Percentiles rank a stretch among this genome's conserved stretches.
Evolutionary conservation across 2,113 vertebrate species (phyloP).

Genomic region (Ptilorrhoa leucosticta): DNA sequence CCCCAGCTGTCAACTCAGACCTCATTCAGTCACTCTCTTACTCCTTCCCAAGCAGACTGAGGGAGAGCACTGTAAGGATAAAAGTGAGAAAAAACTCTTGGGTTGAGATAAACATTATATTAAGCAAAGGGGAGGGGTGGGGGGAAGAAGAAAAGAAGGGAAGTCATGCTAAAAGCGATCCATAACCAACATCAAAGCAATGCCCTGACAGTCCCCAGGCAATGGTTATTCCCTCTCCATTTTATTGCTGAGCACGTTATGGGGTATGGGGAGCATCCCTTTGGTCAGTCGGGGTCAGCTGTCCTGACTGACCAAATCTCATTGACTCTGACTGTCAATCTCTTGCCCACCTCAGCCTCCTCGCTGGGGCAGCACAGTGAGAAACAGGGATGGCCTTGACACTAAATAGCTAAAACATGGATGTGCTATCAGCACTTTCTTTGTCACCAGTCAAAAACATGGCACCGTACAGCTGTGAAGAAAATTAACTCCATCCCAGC

Average conservation of each 20-base stretch:
- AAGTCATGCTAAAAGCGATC: neutral
- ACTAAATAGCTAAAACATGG: fast-evolving
- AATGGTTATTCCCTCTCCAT: fast-evolving
- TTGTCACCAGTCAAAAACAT: neutral
- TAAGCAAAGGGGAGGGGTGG: neutral
- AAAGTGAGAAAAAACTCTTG: neutral
- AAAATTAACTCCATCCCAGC: neutral
- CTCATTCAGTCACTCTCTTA: neutral
- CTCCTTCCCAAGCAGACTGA: neutral
- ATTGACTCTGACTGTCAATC: neutral
- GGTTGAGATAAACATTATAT: neutral
- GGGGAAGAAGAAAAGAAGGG: neutral
- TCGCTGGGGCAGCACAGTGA: neutral
- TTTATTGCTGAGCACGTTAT: fast-evolving
- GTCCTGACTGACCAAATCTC: neutral
- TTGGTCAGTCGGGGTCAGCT: neutral
- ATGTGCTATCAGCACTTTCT: neutral
- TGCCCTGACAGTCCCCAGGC: neutral
- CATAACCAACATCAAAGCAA: neutral
- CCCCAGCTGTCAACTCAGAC: neutral
- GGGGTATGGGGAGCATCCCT: fast-evolving
- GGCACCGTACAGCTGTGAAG: neutral
- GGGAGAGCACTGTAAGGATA: neutral
- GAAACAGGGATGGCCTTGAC: neutral
- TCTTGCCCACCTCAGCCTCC: neutral